phyloP scores from a whole-genome alignment of 1,140 invertebrate species.

The Zelostemma sp. region DNA sequence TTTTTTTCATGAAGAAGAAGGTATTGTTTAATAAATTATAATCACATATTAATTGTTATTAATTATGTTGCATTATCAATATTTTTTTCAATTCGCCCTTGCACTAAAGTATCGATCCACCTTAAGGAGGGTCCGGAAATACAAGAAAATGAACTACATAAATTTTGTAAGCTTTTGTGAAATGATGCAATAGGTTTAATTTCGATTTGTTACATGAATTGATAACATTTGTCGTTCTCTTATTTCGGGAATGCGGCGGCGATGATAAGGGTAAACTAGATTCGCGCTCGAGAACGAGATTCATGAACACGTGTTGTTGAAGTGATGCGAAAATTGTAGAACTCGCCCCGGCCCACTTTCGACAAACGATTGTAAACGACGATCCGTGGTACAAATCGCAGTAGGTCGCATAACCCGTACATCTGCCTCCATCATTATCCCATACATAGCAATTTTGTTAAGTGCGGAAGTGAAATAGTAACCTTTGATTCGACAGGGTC shows the following conservation, averaged over 20 bases:
- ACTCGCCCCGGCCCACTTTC: neutral
- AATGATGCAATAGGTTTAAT: too few relatives aligned
- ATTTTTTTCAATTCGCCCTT: too few relatives aligned
- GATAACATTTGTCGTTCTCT: neutral
- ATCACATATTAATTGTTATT: too few relatives aligned
- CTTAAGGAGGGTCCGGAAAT: too few relatives aligned
- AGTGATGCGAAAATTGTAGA: neutral
- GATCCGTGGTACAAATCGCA: neutral
- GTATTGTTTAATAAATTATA: too few relatives aligned
- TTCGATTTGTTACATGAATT: neutral
- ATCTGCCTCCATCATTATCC: constrained; percentile 2
- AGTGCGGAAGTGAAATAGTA: constrained; percentile 24
- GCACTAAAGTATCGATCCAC: too few relatives aligned
- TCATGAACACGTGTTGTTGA: neutral
- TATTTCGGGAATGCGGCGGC: too few relatives aligned
- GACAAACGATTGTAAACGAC: neutral
- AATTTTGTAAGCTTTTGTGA: too few relatives aligned
- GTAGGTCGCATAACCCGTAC: neutral
- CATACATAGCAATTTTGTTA: constrained; percentile 18
- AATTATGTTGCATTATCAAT: too few relatives aligned
- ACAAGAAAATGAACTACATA: too few relatives aligned
- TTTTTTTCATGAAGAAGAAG: too few relatives aligned
- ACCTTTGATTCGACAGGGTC: constrained; percentile 42
- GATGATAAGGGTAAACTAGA: too few relatives aligned
- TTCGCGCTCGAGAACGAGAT: neutral